Evolutionary conservation across 2,797 vertebrate genomes (phyloP).

Genomic region (Rhynchonycteris naso): DNA sequence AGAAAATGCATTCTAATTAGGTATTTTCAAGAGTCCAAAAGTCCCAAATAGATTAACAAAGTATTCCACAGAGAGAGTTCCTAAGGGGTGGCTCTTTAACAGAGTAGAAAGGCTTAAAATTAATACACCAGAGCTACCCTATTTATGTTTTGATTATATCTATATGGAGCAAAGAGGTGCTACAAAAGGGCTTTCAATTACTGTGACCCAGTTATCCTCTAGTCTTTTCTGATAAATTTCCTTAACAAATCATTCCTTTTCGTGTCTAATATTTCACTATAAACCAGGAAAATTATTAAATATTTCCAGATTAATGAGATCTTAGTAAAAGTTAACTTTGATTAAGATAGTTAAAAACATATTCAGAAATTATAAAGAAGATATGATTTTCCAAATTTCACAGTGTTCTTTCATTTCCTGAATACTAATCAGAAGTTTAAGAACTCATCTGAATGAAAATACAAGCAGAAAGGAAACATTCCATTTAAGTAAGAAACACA

Average conservation of each 20-base stretch:
- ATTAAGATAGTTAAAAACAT: conserved; percentile 46
- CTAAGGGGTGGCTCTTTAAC: not conserved
- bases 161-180: not conserved
- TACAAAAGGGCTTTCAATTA: not conserved
- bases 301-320: conserved; percentile 26
- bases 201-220: not conserved
- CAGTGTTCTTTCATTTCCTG: conserved; percentile 17
- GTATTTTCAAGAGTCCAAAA: conserved; percentile 38
- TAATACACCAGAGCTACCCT: not conserved
- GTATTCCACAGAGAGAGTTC: not conserved
- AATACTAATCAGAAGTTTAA: conserved; percentile 39
- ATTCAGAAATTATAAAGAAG: conserved; percentile 50
- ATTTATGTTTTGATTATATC: not conserved
- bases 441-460: not conserved
- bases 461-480: not conserved
- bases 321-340: conserved; percentile 51
- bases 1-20: conserved; percentile 25
- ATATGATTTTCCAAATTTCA: conserved; percentile 35
- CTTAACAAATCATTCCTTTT: conserved; percentile 57
- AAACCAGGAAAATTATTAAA: conserved; percentile 28
- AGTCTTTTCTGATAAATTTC: conserved; percentile 28
- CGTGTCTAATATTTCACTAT: conserved; percentile 21
- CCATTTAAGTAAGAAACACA: not conserved
- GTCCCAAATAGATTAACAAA: not conserved
- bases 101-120: conserved; percentile 11